These are phyloP conservation scores for Cephalotes varians DNA, from an alignment of 2,888 invertebrate genomes.

Conservation along the genomic window DNA sequence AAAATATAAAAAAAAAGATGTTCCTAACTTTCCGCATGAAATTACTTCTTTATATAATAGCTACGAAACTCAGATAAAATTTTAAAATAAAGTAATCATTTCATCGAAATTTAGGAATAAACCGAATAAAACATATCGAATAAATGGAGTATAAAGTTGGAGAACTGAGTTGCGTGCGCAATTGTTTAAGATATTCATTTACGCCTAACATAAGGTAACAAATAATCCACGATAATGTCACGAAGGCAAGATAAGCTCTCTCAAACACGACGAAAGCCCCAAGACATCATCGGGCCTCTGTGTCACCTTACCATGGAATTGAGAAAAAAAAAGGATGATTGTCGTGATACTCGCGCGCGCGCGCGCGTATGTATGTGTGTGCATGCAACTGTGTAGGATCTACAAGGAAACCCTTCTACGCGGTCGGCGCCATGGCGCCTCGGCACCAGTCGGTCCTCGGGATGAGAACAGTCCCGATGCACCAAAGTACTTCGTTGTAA, in stretches of 20 bases:
- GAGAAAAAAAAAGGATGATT: conserved; percentile 20
- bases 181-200: conserved; percentile 29
- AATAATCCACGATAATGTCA: conserved; percentile 37
- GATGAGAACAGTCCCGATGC: conserved; percentile 49
- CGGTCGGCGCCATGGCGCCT: conserved; percentile 86
- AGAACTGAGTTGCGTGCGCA: conserved; percentile 27
- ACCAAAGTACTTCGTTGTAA: conserved; percentile 55
- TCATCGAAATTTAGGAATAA: background rate
- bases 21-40: background rate
- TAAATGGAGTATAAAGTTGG: background rate
- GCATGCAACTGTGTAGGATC: conserved; percentile 72
- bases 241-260: conserved; percentile 26
- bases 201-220: conserved; percentile 32
- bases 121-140: background rate
- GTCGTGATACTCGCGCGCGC: conserved; percentile 39
- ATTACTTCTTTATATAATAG: background rate
- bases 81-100: background rate
- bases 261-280: background rate
- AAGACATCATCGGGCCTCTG: conserved; percentile 26
- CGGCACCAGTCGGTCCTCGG: conserved; percentile 69
- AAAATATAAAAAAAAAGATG: background rate
- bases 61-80: background rate
- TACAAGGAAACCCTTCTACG: conserved; percentile 86
- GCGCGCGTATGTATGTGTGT: conserved; percentile 51
- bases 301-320: conserved; percentile 29